Evolutionary conservation across 2,888 invertebrate genomes (phyloP), one percentile per base, ranked within the genome.

Genomic region (Pandemis cinnamomeana): DNA sequence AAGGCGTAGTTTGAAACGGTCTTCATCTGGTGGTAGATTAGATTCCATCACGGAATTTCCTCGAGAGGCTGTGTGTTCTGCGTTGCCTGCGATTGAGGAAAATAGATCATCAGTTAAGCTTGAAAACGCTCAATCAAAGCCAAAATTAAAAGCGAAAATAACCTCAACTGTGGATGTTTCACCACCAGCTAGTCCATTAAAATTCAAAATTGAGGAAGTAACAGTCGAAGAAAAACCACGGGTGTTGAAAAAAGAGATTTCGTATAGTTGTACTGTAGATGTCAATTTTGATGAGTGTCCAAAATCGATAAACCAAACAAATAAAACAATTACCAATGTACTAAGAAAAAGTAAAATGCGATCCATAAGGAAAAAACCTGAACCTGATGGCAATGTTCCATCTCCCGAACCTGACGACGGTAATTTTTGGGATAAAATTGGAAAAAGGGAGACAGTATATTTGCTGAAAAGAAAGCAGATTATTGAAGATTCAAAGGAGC

Each of bases 361-460:
- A 70, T 85, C 82, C 79, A 75, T 78, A 74, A 79, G 84, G 78
- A 76, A 81, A 77, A 71, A 78, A 73, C 60, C 75, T 71, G 76
- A 75, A 72, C 74, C 77, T 78, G 79, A 79, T 67, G 80, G 72
- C 71, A 85, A 86, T 71, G 76, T 81, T 55, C 80, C 79, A 20
- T 91, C 92, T 1, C 90, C 91, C 46, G 93, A 92, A 77, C 89
- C 90, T 10, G 94, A 93, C 1, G 90, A 90, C 76, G 92, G 91
- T 11, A 95, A 96, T 83, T 96, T 96, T 89, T 96, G 96, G 96
- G 94, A 95, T 42, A 94, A 94, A 88, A 95, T 96, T 76, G 96
- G 95, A 5, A 95, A 95, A 78, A 89, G 96, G 75, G 96, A 96
- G 87, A 95, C 96, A n/a, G 88, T 96, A 60, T 95, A 96, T 81